These are phyloP conservation scores for Nymphicus hollandicus DNA, from an alignment of 2,113 vertebrate species.

Conservation along the genomic window DNA sequence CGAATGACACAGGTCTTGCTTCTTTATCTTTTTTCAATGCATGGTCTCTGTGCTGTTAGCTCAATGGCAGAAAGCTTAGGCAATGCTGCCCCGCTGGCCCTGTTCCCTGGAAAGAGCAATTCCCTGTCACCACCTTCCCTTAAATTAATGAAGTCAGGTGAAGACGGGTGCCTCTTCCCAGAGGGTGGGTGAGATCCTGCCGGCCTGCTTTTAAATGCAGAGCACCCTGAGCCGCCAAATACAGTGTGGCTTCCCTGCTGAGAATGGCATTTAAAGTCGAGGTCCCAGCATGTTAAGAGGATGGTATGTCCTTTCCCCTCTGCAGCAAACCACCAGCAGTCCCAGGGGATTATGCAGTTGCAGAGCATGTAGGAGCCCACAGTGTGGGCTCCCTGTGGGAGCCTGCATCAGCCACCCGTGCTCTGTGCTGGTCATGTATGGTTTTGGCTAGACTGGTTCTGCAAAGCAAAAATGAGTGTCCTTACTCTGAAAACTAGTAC, in stretches of 20 bases:
- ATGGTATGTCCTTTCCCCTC: not conserved
- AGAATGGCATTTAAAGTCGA: not conserved
- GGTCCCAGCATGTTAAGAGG: not conserved
- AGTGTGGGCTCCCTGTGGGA: accelerated
- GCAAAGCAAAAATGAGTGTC: not conserved
- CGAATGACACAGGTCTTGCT: not conserved
- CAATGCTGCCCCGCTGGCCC: not conserved
- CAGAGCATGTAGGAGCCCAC: not conserved
- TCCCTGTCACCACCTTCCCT: not conserved
- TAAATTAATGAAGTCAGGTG: not conserved
- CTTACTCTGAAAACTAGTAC: not conserved
- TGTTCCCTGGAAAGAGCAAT: not conserved
- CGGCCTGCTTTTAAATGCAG: not conserved
- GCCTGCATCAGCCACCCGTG: accelerated
- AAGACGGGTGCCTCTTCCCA: not conserved
- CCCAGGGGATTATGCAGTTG: not conserved
- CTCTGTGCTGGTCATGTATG: not conserved
- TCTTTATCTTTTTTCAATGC: not conserved
- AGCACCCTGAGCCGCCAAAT: not conserved
- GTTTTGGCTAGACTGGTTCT: not conserved
- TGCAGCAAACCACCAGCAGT: not conserved
- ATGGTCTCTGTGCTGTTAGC: not conserved
- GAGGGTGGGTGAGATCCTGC: not conserved
- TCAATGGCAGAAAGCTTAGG: not conserved
- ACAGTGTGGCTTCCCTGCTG: accelerated